Conservation (phyloP, 2,797 vertebrate genomes). For the Catharus ustulatus region DNA sequence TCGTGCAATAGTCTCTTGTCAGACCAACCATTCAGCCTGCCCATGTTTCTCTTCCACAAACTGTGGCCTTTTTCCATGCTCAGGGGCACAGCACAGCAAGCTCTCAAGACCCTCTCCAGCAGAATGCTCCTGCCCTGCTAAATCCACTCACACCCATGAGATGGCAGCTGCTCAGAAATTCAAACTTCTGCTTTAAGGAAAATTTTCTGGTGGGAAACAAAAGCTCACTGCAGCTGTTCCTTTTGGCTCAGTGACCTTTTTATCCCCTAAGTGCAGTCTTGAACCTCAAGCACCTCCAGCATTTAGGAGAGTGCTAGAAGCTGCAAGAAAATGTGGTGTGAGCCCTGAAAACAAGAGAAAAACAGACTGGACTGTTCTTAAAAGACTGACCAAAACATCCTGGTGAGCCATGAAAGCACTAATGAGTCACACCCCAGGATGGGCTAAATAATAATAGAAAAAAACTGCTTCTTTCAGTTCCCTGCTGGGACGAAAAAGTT, state of each 20-base stretch:
- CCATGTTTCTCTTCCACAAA: not conserved
- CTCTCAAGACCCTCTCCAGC: not conserved
- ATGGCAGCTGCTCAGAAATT: not conserved
- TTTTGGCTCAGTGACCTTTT: not conserved
- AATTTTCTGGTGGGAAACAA: not conserved
- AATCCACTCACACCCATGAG: fast-evolving
- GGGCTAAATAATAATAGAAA: not conserved
- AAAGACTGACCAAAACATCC: slow-evolving; percentile 28
- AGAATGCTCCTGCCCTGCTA: not conserved
- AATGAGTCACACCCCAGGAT: slow-evolving; percentile 24
- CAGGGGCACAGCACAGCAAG: not conserved
- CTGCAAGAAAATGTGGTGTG: not conserved
- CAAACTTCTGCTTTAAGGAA: not conserved
- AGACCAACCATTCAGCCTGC: fast-evolving
- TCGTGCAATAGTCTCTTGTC: not conserved
- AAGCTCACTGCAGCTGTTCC: not conserved
- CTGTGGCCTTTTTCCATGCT: not conserved
- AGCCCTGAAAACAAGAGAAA: not conserved
- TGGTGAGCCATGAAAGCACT: not conserved
- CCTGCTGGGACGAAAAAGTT: not conserved
- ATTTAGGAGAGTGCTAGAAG: not conserved
- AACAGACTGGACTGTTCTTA: not conserved
- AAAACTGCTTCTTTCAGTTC: not conserved
- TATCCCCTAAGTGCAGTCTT: not conserved
- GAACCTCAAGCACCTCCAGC: not conserved